These are phyloP conservation scores for Stigmatopora argus DNA, from an alignment of 2,113 vertebrate species.

Conservation along the genomic window DNA sequence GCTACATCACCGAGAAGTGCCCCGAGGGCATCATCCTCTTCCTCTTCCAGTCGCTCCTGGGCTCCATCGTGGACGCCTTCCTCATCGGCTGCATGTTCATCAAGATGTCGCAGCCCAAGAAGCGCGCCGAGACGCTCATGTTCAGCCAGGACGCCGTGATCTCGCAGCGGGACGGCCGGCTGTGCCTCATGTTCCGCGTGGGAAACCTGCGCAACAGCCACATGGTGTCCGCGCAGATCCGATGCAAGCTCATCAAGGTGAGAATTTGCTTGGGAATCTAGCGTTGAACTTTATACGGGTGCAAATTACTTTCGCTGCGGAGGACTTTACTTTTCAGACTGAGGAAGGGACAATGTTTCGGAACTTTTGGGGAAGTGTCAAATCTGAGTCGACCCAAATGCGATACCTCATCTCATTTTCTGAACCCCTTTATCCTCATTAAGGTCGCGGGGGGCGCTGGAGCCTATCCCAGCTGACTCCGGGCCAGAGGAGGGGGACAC, in stretches of 20 bases:
- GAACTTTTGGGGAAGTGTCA: too few species aligned
- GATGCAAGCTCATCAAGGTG: slow-evolving; percentile 86
- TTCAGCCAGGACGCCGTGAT: slow-evolving; percentile 81
- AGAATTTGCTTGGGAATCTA: too few species aligned
- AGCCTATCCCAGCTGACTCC: too few species aligned
- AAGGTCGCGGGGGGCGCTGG: too few species aligned
- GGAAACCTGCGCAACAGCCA: slow-evolving; percentile 88
- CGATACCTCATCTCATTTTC: too few species aligned
- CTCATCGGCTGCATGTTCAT: slow-evolving; percentile 91
- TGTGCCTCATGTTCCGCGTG: slow-evolving; percentile 88
- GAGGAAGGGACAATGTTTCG: too few species aligned
- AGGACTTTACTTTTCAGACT: too few species aligned
- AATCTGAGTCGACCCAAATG: too few species aligned
- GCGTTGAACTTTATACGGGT: too few species aligned
- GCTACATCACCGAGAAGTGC: slow-evolving; percentile 86
- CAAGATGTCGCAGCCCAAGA: slow-evolving; percentile 89
- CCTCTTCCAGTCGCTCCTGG: slow-evolving; percentile 83
- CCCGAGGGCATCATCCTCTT: slow-evolving; percentile 85
- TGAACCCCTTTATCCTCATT: too few species aligned
- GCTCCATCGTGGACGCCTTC: slow-evolving; percentile 85
- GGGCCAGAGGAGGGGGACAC: too few species aligned
- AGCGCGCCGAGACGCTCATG: slow-evolving; percentile 85
- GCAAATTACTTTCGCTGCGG: too few species aligned
- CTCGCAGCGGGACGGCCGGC: slow-evolving; percentile 80
- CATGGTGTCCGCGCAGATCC: slow-evolving; percentile 89